phyloP scores from a whole-genome alignment of 2,888 invertebrate genomes.

The Cataglyphis cursor region DNA sequence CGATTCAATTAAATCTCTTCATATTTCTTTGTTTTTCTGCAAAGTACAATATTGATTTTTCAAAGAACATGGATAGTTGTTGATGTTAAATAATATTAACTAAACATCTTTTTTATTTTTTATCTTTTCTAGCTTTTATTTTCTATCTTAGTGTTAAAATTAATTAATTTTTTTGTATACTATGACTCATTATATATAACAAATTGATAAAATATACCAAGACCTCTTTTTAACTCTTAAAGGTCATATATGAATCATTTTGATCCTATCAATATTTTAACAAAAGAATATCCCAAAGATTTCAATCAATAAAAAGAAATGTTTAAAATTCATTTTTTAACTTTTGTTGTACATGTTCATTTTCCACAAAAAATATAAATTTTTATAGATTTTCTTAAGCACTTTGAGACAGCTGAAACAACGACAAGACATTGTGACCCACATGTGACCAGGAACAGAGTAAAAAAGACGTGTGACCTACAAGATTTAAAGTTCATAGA shows the following conservation, averaged over 20 bases:
- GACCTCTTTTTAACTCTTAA: background rate
- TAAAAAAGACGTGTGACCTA: no score
- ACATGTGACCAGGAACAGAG: no score
- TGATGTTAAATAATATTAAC: background rate
- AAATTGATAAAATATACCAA: background rate
- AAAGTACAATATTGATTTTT: constrained; percentile 16
- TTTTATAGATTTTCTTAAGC: no score
- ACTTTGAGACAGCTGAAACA: no score
- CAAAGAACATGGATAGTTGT: background rate
- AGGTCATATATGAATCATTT: no score
- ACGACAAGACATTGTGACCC: no score
- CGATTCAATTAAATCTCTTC: background rate
- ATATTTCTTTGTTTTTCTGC: constrained; percentile 13
- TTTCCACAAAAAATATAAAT: no score
- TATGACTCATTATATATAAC: background rate
- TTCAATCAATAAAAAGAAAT: no score
- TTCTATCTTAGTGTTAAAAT: background rate
- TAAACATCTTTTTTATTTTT: background rate
- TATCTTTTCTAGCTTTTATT: background rate
- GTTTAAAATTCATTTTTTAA: no score
- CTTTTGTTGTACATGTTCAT: no score
- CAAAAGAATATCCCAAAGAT: no score
- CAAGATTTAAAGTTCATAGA: background rate
- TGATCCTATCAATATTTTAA: no score
- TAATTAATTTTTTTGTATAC: background rate